Evolutionary conservation across 2,888 invertebrate species (phyloP).

Genomic region (Nomada goodeniana): DNA sequence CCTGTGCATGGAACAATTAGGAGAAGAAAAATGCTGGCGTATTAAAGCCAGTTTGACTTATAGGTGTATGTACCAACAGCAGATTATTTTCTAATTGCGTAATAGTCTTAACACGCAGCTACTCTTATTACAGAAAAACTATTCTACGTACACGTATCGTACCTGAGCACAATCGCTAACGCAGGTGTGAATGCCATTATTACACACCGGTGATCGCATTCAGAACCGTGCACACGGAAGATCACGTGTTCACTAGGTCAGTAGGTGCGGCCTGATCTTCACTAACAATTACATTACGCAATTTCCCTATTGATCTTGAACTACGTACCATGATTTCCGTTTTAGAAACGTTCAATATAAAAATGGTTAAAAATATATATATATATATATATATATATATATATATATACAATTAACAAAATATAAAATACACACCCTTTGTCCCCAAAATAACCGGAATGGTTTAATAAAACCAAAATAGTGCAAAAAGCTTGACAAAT

Average conservation of each 20-base stretch:
- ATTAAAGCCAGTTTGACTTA: background rate
- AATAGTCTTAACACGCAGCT: slow-evolving; percentile 30
- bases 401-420: no score
- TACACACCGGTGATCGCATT: background rate
- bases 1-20: background rate
- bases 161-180: slow-evolving; percentile 4
- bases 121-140: slow-evolving; percentile 36
- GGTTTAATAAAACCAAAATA: background rate
- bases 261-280: slow-evolving; percentile 61
- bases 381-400: no score
- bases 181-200: slow-evolving; percentile 1
- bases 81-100: slow-evolving; percentile 51
- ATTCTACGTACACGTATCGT: slow-evolving; percentile 1
- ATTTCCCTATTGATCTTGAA: slow-evolving; percentile 43
- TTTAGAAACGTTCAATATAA: background rate
- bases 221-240: slow-evolving; percentile 8
- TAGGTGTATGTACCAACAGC: background rate
- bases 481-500: background rate
- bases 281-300: slow-evolving; percentile 41
- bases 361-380: no score
- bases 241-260: slow-evolving; percentile 56
- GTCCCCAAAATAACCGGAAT: no score
- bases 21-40: background rate
- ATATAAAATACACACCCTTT: no score
- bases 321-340: background rate